phyloP scores from a whole-genome alignment of 2,797 vertebrate species.

The Schizothorax lantsangensis region DNA sequence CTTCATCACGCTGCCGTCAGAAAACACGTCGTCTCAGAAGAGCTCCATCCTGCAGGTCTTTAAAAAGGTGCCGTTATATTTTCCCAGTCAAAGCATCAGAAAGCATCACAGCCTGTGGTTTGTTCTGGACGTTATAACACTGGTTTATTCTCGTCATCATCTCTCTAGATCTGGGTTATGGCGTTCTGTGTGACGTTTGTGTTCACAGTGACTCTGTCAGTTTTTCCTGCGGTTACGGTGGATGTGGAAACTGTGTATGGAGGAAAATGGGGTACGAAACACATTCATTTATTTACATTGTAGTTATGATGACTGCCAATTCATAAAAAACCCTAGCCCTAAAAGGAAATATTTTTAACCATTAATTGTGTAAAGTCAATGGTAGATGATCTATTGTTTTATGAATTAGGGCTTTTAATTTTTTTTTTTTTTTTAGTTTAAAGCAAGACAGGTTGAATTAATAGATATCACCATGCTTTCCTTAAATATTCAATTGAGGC shows the following conservation, averaged over 20 bases:
- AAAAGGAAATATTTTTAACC: no score
- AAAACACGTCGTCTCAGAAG: neutral
- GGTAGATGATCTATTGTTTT: no score
- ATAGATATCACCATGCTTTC: no score
- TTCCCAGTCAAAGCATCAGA: no score
- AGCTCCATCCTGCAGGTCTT: constrained; percentile 43
- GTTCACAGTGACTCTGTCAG: constrained; percentile 87
- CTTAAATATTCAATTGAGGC: no score
- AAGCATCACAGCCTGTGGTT: neutral
- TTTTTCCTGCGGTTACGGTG: constrained; percentile 88
- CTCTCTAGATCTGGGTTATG: constrained; percentile 85
- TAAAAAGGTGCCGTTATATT: neutral
- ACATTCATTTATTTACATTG: neutral
- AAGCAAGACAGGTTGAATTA: no score
- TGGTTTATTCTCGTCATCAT: neutral
- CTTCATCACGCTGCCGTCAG: neutral
- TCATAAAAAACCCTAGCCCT: no score
- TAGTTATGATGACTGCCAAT: no score
- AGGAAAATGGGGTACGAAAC: constrained; percentile 80
- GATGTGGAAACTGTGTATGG: constrained; percentile 75
- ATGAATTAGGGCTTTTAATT: no score
- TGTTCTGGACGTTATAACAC: neutral
- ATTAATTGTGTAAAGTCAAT: no score
- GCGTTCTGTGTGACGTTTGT: constrained; percentile 87
- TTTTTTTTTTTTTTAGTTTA: no score